Evolutionary conservation across 2,797 vertebrate genomes (phyloP).

Genomic region (Eutrigla gurnardus): DNA sequence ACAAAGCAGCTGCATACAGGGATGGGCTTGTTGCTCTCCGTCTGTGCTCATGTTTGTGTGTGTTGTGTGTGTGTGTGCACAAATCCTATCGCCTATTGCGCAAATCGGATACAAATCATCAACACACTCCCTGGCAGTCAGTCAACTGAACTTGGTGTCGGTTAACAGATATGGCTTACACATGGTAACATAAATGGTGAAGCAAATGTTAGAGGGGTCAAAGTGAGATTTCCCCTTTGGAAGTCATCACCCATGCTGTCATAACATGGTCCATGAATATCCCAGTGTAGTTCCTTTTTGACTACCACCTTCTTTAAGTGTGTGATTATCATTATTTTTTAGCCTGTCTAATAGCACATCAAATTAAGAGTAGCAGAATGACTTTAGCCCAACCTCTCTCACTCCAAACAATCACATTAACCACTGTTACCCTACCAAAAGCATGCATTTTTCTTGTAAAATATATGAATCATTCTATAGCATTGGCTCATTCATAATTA

Average conservation of each 20-base stretch:
- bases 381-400: not conserved
- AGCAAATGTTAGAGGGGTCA: slow-evolving; percentile 39
- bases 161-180: slow-evolving; percentile 46
- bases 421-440: not conserved
- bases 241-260: not conserved
- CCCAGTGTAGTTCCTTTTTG: too few relatives aligned
- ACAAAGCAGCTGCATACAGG: slow-evolving; percentile 72
- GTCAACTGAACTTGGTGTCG: slow-evolving; percentile 35
- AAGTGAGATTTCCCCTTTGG: not conserved
- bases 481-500: not conserved
- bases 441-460: not conserved
- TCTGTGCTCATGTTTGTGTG: slow-evolving; percentile 37
- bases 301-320: not conserved
- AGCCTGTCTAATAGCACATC: not conserved
- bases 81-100: slow-evolving; percentile 41
- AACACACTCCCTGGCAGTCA: slow-evolving; percentile 41
- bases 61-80: slow-evolving; percentile 34
- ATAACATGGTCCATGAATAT: too few relatives aligned
- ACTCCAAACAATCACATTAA: not conserved
- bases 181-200: slow-evolving; percentile 39
- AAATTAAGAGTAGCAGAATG: not conserved
- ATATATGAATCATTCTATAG: not conserved
- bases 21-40: slow-evolving; percentile 65
- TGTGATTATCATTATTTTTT: not conserved
- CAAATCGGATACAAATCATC: slow-evolving; percentile 60